Conservation (phyloP, 2,888 invertebrate genomes). For the Drepanosiphum platanoidis region DNA sequence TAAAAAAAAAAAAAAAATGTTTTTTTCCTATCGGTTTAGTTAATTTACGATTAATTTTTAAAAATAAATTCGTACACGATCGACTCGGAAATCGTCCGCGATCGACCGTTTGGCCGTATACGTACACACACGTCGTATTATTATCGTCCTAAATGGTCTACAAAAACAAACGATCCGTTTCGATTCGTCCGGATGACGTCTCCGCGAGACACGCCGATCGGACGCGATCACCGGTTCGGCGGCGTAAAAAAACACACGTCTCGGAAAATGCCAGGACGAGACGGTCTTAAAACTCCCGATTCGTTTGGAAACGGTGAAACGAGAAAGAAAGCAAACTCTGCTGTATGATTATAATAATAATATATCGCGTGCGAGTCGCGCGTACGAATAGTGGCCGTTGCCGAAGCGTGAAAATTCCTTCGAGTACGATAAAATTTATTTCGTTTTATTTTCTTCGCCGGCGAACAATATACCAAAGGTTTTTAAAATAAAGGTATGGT, state of each 20-base stretch:
- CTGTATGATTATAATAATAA: conserved; percentile 4
- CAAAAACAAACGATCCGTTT: not conserved
- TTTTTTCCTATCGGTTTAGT: no score
- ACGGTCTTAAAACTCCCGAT: not conserved
- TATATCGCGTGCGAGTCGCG: not conserved
- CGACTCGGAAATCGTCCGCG: not conserved
- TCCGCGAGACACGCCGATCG: not conserved
- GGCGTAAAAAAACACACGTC: no score
- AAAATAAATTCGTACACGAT: no score
- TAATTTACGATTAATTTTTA: no score
- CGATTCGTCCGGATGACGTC: not conserved
- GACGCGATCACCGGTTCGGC: not conserved
- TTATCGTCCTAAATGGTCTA: no score
- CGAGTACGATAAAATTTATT: conserved; percentile 2
- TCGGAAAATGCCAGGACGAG: no score
- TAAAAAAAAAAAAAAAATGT: no score
- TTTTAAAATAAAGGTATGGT: conserved; percentile 10
- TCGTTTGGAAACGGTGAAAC: not conserved
- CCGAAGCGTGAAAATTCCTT: not conserved
- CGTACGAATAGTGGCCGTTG: not conserved
- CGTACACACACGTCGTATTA: not conserved
- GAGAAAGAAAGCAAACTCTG: no score
- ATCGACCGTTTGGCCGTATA: no score
- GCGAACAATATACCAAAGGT: conserved; percentile 1
- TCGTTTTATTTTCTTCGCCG: conserved; percentile 4